A percentile compares a stretch with the other conserved stretches of the same genome.
These are phyloP conservation scores for Calonectris borealis DNA, from an alignment of 2,113 vertebrate species.

Conservation along the genomic window DNA sequence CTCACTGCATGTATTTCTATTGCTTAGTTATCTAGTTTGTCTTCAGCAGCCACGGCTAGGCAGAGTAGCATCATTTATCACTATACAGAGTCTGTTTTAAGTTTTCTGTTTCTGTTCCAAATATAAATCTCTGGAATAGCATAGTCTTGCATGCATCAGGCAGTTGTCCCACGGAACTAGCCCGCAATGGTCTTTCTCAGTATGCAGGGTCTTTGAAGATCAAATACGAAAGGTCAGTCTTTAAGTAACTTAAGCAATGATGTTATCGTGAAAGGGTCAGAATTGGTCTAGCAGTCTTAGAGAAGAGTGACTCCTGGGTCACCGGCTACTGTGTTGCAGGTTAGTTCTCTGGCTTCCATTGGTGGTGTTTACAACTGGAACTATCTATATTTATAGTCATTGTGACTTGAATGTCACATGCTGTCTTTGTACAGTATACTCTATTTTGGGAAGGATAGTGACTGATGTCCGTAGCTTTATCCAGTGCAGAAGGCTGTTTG, in stretches of 20 bases:
- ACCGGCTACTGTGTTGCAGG: conserved; percentile 31
- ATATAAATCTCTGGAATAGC: conserved; percentile 64
- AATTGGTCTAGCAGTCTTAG: conserved; percentile 1
- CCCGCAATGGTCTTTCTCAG: conserved; percentile 49
- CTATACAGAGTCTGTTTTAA: conserved; percentile 49
- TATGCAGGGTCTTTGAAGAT: conserved; percentile 67
- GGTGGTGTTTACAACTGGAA: conserved; percentile 8
- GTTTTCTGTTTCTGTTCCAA: conserved; percentile 67
- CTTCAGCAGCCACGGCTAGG: conserved; percentile 40
- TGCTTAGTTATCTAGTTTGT: conserved; percentile 33
- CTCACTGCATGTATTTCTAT: not conserved
- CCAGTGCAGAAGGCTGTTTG: not conserved
- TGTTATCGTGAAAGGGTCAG: conserved; percentile 46
- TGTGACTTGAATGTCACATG: conserved; percentile 45
- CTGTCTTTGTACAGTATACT: conserved; percentile 45
- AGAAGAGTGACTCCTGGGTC: conserved; percentile 26
- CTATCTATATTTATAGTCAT: conserved; percentile 46
- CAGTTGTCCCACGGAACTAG: conserved; percentile 61
- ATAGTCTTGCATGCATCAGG: conserved; percentile 44
- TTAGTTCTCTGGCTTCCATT: conserved; percentile 26
- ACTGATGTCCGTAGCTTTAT: conserved; percentile 17
- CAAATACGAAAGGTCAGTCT: conserved; percentile 61
- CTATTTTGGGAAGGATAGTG: conserved; percentile 30
- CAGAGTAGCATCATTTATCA: conserved; percentile 56
- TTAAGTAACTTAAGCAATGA: conserved; percentile 51